A percentile compares a stretch with the other conserved stretches of the same genome.
Conservation (phyloP, 1,140 invertebrate species). For the Centruroides sculpturatus region DNA sequence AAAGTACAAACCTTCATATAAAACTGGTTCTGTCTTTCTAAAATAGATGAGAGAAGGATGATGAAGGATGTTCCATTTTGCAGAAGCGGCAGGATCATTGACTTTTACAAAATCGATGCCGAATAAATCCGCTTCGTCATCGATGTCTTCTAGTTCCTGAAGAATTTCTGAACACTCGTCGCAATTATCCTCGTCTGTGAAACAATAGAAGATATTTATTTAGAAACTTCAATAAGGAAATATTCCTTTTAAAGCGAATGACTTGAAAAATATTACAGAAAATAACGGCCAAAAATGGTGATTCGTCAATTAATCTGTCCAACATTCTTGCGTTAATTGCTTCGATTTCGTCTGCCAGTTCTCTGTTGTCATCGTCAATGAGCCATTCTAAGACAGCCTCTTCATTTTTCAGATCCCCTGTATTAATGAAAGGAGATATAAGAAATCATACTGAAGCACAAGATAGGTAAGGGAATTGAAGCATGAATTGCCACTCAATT, state of each 20-base stretch:
- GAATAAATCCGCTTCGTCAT: slow-evolving; percentile 84
- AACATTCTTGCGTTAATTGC: slow-evolving; percentile 79
- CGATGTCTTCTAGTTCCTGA: slow-evolving; percentile 77
- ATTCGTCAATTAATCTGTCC: slow-evolving; percentile 67
- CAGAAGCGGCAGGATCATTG: slow-evolving; percentile 59
- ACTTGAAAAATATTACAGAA: slow-evolving; percentile 53
- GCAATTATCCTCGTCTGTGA: slow-evolving; percentile 60
- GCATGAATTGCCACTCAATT: neutral
- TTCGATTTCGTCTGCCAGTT: slow-evolving; percentile 85
- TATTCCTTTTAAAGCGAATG: no score
- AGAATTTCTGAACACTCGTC: slow-evolving; percentile 69
- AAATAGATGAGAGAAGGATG: slow-evolving; percentile 76
- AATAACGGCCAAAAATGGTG: slow-evolving; percentile 74
- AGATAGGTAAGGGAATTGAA: neutral
- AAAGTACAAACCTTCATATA: slow-evolving; percentile 51
- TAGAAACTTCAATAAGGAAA: neutral
- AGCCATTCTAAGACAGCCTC: slow-evolving; percentile 55
- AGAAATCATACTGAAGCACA: no score
- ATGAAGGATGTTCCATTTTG: slow-evolving; percentile 62
- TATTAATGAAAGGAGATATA: no score
- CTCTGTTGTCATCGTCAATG: slow-evolving; percentile 81
- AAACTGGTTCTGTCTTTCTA: slow-evolving; percentile 65
- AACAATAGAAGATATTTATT: slow-evolving; percentile 1
- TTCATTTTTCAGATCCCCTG: slow-evolving; percentile 59
- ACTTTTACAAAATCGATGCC: slow-evolving; percentile 90